A percentile compares a stretch with the other conserved stretches of the same genome.
Conservation (phyloP, 2,888 invertebrate species). For the Punctoribates punctum region DNA sequence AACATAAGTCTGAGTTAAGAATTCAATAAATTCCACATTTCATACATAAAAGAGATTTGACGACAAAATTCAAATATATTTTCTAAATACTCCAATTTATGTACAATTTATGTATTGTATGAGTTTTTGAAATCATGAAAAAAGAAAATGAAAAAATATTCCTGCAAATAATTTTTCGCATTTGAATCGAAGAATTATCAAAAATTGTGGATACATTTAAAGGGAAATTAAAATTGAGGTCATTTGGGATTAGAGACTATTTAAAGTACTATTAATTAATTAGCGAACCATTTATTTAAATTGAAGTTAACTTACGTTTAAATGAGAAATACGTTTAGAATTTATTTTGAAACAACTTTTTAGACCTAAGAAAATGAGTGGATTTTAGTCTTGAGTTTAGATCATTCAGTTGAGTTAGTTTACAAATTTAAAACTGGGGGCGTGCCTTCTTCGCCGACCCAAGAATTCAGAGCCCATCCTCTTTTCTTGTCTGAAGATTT, state of each 20-base stretch:
- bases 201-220: too few relatives aligned
- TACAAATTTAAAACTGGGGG: slow-evolving; percentile 17
- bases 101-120: too few relatives aligned
- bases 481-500: slow-evolving; percentile 28
- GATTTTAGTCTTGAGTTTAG: neutral
- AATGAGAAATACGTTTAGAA: slow-evolving; percentile 25
- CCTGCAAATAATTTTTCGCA: neutral
- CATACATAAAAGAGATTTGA: too few relatives aligned
- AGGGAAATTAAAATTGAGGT: neutral
- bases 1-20: too few relatives aligned
- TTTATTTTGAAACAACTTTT: slow-evolving; percentile 1
- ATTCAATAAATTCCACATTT: too few relatives aligned
- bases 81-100: too few relatives aligned
- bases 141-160: neutral
- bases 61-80: too few relatives aligned
- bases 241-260: neutral
- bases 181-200: neutral
- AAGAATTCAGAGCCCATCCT: slow-evolving; percentile 48
- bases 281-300: neutral
- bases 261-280: neutral
- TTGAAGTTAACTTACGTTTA: slow-evolving; percentile 15
- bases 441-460: slow-evolving; percentile 41
- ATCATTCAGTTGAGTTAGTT: neutral
- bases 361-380: neutral
- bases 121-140: too few relatives aligned